Percentiles rank a stretch among this genome's conserved stretches.
Conservation (phyloP, 2,113 vertebrate genomes). For the Neogobius melanostomus region DNA sequence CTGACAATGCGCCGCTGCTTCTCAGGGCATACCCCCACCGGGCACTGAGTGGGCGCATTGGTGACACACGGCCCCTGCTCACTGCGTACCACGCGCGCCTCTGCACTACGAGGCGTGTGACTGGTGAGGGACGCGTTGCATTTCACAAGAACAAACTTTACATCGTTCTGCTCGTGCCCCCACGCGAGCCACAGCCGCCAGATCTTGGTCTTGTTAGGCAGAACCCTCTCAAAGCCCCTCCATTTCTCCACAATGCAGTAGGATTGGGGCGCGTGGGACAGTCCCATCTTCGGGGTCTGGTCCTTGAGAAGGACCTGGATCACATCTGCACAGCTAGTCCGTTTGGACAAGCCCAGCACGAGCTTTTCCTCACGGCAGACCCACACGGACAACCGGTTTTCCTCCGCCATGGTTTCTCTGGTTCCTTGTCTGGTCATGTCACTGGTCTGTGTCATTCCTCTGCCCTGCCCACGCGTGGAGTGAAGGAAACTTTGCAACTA, state of each 20-base stretch:
- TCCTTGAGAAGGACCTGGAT: slow-evolving; percentile 87
- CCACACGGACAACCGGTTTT: slow-evolving; percentile 89
- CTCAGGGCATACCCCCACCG: slow-evolving; percentile 77
- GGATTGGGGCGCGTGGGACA: slow-evolving; percentile 70
- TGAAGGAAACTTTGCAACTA: slow-evolving; percentile 19
- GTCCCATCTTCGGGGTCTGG: slow-evolving; percentile 64
- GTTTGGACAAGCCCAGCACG: slow-evolving; percentile 86
- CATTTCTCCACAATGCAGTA: slow-evolving; percentile 95
- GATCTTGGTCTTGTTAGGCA: slow-evolving; percentile 90
- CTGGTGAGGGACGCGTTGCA: slow-evolving; percentile 84
- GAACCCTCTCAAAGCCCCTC: slow-evolving; percentile 89
- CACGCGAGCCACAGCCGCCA: slow-evolving; percentile 90
- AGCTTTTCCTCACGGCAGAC: slow-evolving; percentile 92
- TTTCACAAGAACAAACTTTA: slow-evolving; percentile 88
- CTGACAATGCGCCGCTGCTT: slow-evolving; percentile 88
- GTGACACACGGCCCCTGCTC: slow-evolving; percentile 77
- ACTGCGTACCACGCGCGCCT: slow-evolving; percentile 90
- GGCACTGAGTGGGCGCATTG: slow-evolving; percentile 62
- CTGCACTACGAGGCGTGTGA: slow-evolving; percentile 84
- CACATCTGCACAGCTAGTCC: slow-evolving; percentile 92
- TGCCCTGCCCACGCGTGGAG: slow-evolving; percentile 1
- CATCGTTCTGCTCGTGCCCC: slow-evolving; percentile 88
- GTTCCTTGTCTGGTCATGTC: background rate
- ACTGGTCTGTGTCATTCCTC: slow-evolving; percentile 1
- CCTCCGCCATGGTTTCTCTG: slow-evolving; percentile 61